Conservation (phyloP, 2,797 vertebrate species). For the Simalia tracyae region DNA sequence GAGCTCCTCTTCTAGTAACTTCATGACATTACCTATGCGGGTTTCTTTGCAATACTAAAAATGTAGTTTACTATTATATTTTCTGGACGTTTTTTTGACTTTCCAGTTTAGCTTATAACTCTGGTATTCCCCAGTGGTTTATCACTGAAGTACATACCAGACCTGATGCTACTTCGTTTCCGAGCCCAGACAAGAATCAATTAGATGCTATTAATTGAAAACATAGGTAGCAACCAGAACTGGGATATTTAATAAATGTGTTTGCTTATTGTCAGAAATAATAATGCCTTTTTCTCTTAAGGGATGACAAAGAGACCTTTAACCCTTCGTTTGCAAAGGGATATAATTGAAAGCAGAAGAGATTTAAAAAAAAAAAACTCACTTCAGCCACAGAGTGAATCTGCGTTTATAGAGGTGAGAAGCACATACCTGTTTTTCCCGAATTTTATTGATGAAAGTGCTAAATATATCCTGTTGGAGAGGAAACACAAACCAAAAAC, state of each 20-base stretch:
- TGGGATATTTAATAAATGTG: not conserved
- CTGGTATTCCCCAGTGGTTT: not conserved
- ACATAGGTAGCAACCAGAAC: not conserved
- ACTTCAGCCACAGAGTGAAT: not conserved
- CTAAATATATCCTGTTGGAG: slow-evolving; percentile 7
- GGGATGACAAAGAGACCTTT: not conserved
- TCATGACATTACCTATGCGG: not conserved
- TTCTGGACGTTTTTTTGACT: not conserved
- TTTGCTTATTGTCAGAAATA: not conserved
- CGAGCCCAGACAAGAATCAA: not conserved
- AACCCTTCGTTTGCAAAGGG: not conserved
- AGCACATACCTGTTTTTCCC: not conserved
- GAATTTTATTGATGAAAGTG: slow-evolving; percentile 14
- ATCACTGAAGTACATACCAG: not conserved
- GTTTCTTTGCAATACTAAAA: not conserved
- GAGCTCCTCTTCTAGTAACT: not conserved
- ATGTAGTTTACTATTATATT: not conserved
- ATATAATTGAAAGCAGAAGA: not conserved
- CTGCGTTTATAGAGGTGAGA: not conserved
- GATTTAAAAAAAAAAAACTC: not conserved
- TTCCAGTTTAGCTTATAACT: not conserved
- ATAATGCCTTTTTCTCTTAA: not conserved
- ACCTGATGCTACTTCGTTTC: not conserved
- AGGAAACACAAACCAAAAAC: not conserved
- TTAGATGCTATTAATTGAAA: not conserved